Evolutionary conservation across 2,888 invertebrate genomes (phyloP), one percentile per base, ranked within the genome.

Genomic region (Cerastis leucographa): DNA sequence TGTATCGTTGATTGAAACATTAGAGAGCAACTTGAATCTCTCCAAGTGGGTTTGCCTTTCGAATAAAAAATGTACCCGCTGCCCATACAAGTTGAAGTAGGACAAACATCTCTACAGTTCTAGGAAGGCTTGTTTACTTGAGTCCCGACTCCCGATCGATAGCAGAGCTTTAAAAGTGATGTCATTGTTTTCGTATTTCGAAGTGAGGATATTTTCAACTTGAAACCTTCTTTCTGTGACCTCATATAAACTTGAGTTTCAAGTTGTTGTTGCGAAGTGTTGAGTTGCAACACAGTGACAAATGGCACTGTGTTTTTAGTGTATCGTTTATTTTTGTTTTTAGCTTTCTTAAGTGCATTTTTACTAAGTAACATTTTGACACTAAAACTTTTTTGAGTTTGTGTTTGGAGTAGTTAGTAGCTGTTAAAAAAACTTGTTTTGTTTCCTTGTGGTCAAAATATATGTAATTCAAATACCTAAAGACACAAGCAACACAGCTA

Each of bases 121-220:
- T 76, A 46, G 51, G 59, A 81, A 49, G 35, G 59, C 42, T 56
- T 81, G 76, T 71, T 69, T 62, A 76, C 42, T 59, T 61, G 42
- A 56, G 59, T 64, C 51, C 19, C 46, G 85, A 85, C 75, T 59
- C 51, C 12, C 46, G 85, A 85, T 85, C 82, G 76, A 85, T 85
- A 80, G n/a, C 12, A 42, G 81, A 76, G 61, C 68, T 74, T 49
- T 64, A 66, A 54, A 40, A 54, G 74, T 70, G 74, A 85, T 71
- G 78, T 85, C 79, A 86, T 84, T 78, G 79, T 82, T 86, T 79
- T 72, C 44, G 76, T 79, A 70, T 79, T 61, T 71, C 42, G 69
- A 83, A 71, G 64, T 62, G 25, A 74, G 64, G 64, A 70, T 78
- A 64, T 77, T 80, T 78, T 73, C 29, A 80, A 72, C 64, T 42